Percentiles rank a stretch among this genome's conserved stretches.
Conservation (phyloP, 1,140 invertebrate genomes). For the Drosophila dunni region DNA sequence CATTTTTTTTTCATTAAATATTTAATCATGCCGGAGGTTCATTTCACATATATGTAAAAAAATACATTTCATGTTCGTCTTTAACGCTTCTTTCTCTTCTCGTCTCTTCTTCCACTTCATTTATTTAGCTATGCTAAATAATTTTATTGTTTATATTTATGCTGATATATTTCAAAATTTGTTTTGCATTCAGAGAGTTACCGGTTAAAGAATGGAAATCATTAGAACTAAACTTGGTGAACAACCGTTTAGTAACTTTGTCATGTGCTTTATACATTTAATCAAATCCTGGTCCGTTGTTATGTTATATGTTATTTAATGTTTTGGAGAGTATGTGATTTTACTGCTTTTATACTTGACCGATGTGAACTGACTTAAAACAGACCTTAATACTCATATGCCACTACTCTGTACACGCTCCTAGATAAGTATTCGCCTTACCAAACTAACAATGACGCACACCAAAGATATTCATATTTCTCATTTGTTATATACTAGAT, state of each 20-base stretch:
- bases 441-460: slow-evolving; percentile 65
- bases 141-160: slow-evolving; percentile 71
- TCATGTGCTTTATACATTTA: slow-evolving; percentile 65
- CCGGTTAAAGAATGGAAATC: slow-evolving; percentile 44
- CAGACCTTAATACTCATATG: slow-evolving; percentile 38
- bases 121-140: slow-evolving; percentile 76
- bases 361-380: slow-evolving; percentile 34
- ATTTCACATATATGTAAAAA: slow-evolving; percentile 79
- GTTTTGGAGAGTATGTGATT: slow-evolving; percentile 27
- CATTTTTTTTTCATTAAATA: slow-evolving; percentile 41
- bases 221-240: slow-evolving; percentile 38
- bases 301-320: slow-evolving; percentile 18
- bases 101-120: slow-evolving; percentile 14
- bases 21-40: slow-evolving; percentile 73
- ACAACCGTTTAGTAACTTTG: slow-evolving; percentile 75
- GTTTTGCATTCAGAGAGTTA: slow-evolving; percentile 55
- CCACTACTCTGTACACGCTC: slow-evolving; percentile 37
- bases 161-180: slow-evolving; percentile 62
- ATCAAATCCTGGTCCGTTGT: slow-evolving; percentile 74
- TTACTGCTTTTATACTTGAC: slow-evolving; percentile 47
- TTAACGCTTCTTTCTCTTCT: slow-evolving; percentile 33
- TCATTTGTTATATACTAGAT: slow-evolving; percentile 9
- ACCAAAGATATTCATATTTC: slow-evolving; percentile 37
- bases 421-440: slow-evolving; percentile 31
- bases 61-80: slow-evolving; percentile 70